These are phyloP conservation scores for Gymnorhina tibicen DNA, from an alignment of 2,113 vertebrate species.

Conservation along the genomic window DNA sequence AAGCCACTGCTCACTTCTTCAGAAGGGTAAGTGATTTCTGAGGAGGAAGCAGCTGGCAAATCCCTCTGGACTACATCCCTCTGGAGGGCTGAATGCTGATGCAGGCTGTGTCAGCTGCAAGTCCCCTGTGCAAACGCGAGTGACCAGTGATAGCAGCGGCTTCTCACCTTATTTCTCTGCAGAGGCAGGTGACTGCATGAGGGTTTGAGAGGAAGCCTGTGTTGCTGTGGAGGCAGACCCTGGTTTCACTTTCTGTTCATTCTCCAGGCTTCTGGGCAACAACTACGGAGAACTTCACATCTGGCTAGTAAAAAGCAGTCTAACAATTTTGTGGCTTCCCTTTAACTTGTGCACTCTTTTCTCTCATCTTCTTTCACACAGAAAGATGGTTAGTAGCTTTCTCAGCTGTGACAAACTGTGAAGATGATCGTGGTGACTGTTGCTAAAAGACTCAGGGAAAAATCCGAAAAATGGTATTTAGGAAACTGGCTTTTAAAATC, in stretches of 20 bases:
- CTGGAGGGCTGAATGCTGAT: background rate
- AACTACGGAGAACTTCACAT: background rate
- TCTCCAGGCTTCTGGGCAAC: background rate
- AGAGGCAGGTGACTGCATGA: background rate
- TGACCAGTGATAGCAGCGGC: background rate
- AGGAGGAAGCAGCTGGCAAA: background rate
- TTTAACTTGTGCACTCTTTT: background rate
- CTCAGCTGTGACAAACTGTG: background rate
- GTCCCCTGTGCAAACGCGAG: background rate
- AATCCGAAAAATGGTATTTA: background rate
- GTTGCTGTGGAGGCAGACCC: background rate
- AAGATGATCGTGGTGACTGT: background rate
- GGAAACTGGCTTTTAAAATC: background rate
- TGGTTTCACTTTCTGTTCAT: background rate
- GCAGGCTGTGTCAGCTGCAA: background rate
- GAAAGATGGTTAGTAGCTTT: background rate
- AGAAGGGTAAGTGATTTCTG: background rate
- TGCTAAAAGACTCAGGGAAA: background rate
- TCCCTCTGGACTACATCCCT: background rate
- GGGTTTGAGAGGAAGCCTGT: background rate
- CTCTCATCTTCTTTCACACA: background rate
- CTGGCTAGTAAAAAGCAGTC: background rate
- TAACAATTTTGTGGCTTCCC: background rate
- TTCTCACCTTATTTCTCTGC: background rate
- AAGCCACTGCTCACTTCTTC: background rate